A percentile compares a stretch with the other conserved stretches of the same genome.
phyloP scores from a whole-genome alignment of 35 echinoderm and acorn worm genomes.

The Apostichopus japonicus region DNA sequence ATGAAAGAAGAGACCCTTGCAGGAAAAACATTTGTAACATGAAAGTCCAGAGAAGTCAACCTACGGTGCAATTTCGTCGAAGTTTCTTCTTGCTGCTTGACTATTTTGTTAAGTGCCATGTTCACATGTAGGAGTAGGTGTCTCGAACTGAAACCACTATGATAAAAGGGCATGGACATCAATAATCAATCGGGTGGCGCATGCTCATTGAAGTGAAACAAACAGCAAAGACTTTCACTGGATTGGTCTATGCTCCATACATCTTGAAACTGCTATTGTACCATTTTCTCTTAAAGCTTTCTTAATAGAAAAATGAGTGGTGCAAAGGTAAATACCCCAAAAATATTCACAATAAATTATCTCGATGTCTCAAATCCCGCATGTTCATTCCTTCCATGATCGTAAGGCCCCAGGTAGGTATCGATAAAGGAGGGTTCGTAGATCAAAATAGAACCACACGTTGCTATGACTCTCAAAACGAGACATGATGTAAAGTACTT shows the following conservation, averaged over 20 bases:
- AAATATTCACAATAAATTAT: too few species aligned
- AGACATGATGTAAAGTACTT: neutral
- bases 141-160: neutral
- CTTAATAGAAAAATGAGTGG: too few species aligned
- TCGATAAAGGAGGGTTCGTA: neutral
- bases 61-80: neutral
- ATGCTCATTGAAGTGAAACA: too few species aligned
- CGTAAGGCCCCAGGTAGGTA: neutral
- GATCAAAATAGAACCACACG: neutral
- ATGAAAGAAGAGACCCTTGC: neutral
- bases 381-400: too few species aligned
- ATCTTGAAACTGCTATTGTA: too few species aligned
- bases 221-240: too few species aligned
- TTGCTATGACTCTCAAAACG: neutral
- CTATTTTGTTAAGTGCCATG: neutral
- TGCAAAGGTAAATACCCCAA: too few species aligned
- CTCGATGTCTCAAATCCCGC: too few species aligned
- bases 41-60: neutral
- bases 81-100: neutral
- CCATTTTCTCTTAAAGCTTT: too few species aligned
- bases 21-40: neutral
- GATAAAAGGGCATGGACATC: too few species aligned
- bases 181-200: too few species aligned
- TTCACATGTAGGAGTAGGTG: neutral
- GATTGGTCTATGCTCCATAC: too few species aligned